Conservation (phyloP, 1,140 invertebrate species). For the Doryteuthis pealeii region DNA sequence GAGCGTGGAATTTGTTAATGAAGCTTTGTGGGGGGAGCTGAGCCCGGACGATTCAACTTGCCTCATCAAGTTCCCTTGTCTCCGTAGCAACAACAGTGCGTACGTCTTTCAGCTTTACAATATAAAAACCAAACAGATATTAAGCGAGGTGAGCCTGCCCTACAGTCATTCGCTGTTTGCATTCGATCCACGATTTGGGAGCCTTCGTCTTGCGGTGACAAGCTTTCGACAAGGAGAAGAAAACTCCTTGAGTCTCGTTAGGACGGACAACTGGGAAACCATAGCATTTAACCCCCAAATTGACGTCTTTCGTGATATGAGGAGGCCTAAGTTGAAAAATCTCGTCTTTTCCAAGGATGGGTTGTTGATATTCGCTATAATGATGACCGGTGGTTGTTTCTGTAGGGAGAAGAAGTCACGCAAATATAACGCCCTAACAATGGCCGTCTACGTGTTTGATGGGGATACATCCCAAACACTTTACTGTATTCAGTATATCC, state of each 20-base stretch:
- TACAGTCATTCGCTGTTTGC: slow-evolving; percentile 52
- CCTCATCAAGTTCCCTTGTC: slow-evolving; percentile 51
- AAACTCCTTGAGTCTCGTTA: slow-evolving; percentile 53
- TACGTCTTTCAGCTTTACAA: slow-evolving; percentile 53
- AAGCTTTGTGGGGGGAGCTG: slow-evolving; percentile 56
- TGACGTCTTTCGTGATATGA: slow-evolving; percentile 46
- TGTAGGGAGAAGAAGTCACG: slow-evolving; percentile 53
- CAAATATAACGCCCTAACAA: slow-evolving; percentile 47
- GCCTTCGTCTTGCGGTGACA: slow-evolving; percentile 54
- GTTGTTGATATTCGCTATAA: slow-evolving; percentile 52
- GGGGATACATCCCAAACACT: slow-evolving; percentile 52
- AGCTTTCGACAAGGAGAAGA: slow-evolving; percentile 50
- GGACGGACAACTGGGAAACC: slow-evolving; percentile 45
- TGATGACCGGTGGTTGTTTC: slow-evolving; percentile 50
- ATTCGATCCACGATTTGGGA: slow-evolving; percentile 55
- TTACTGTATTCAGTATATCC: slow-evolving; percentile 57
- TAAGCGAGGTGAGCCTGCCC: slow-evolving; percentile 43
- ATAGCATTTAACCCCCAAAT: slow-evolving; percentile 47
- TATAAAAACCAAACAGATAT: slow-evolving; percentile 43
- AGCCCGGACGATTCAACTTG: slow-evolving; percentile 55
- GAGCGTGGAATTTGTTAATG: slow-evolving; percentile 54
- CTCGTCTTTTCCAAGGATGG: slow-evolving; percentile 55
- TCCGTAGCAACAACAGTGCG: slow-evolving; percentile 31
- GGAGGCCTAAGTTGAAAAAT: slow-evolving; percentile 51
- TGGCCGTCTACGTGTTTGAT: slow-evolving; percentile 56